Conservation (phyloP, 2,113 vertebrate species). For the Siniperca chuatsi region DNA sequence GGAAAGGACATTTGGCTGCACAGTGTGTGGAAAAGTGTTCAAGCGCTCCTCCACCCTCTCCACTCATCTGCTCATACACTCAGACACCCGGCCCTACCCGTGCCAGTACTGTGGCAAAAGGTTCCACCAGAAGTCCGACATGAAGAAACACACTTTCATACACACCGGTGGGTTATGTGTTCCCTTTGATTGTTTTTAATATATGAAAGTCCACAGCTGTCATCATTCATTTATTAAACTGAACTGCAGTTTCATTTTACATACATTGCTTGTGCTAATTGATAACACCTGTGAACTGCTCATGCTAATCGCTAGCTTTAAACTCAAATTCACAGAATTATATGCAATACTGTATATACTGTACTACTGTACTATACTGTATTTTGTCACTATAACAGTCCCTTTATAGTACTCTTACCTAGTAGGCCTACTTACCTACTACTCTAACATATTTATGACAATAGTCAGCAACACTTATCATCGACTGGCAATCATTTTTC, state of each 20-base stretch:
- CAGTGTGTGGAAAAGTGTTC: conserved; percentile 82
- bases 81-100: conserved; percentile 82
- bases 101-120: conserved; percentile 85
- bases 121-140: conserved; percentile 86
- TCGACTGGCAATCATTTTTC: background rate
- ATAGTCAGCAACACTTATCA: too few species aligned
- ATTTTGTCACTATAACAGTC: too few species aligned
- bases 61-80: conserved; percentile 85
- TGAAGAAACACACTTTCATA: conserved; percentile 82
- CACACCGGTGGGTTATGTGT: conserved; percentile 71
- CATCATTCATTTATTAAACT: background rate
- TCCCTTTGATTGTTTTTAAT: background rate
- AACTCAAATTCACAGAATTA: too few species aligned
- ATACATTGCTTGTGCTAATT: background rate
- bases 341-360: too few species aligned
- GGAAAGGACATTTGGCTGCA: conserved; percentile 79
- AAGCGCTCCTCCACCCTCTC: conserved; percentile 85
- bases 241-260: background rate
- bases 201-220: background rate
- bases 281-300: too few species aligned
- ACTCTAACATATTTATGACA: too few species aligned
- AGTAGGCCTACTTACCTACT: too few species aligned
- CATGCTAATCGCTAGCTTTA: too few species aligned
- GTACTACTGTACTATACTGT: too few species aligned
- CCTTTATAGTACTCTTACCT: too few species aligned